These are phyloP conservation scores for Alloplasta piceator DNA, from an alignment of 2,888 invertebrate genomes.

Conservation along the genomic window DNA sequence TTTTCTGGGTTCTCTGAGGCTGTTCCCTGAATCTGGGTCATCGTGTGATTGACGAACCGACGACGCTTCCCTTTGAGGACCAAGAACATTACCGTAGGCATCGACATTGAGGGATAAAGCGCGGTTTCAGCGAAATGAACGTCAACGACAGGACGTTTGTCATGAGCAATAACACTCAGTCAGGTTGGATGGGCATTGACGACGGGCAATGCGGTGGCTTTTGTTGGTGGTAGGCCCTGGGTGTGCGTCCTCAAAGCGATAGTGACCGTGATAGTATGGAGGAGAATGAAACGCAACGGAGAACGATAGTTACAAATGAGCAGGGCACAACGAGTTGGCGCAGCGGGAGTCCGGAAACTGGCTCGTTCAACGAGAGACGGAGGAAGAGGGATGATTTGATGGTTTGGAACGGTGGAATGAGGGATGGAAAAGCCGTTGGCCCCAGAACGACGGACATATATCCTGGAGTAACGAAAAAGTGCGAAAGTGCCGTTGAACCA, in stretches of 20 bases:
- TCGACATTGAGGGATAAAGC: not conserved
- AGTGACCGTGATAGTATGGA: not conserved
- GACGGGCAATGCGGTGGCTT: conserved; percentile 9
- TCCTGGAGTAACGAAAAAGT: not conserved
- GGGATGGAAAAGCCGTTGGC: conserved; percentile 47
- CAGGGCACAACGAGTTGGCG: conserved; percentile 43
- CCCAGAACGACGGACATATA: not conserved
- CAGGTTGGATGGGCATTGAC: conserved; percentile 39
- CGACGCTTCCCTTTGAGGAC: not conserved
- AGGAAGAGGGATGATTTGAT: conserved; percentile 11
- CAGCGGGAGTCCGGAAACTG: conserved; percentile 19
- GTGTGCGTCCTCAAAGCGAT: conserved; percentile 4
- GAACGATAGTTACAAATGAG: conserved; percentile 56
- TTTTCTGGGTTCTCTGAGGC: too few relatives aligned
- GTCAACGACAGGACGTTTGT: conserved; percentile 38
- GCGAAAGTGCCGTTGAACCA: conserved; percentile 42
- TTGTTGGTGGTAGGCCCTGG: not conserved
- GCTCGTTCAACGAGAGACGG: not conserved
- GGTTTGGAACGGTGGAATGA: not conserved
- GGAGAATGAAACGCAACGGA: conserved; percentile 50
- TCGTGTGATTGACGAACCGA: conserved; percentile 69
- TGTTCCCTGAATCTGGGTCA: conserved; percentile 57
- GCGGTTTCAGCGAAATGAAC: not conserved
- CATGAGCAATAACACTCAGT: conserved; percentile 44
- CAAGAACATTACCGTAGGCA: not conserved